These are phyloP conservation scores for Cyaniris semiargus DNA, from an alignment of 2,888 invertebrate species.

Conservation along the genomic window DNA sequence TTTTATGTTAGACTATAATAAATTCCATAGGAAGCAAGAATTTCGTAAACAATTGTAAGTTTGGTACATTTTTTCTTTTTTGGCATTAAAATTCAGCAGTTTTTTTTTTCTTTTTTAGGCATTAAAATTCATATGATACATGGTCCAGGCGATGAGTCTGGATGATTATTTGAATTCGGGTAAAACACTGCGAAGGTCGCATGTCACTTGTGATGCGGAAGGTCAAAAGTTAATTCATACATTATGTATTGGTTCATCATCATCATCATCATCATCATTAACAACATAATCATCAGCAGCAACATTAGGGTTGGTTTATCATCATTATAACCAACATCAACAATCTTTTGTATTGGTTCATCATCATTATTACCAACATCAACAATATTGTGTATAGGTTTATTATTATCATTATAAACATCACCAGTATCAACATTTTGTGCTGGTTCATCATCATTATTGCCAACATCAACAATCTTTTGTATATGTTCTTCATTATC, in stretches of 20 bases:
- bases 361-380: too few relatives aligned
- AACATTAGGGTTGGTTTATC: too few relatives aligned
- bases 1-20: too few relatives aligned
- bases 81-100: background rate
- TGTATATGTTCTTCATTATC: too few relatives aligned
- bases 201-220: background rate
- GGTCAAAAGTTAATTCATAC: conserved; percentile 12
- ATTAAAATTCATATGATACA: background rate
- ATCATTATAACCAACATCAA: background rate
- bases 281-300: background rate
- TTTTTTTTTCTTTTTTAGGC: background rate
- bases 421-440: background rate
- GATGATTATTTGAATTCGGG: conserved; percentile 13
- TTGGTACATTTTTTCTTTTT: background rate
- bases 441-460: background rate
- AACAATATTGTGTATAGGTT: background rate
- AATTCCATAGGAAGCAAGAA: background rate
- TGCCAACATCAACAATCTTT: too few relatives aligned
- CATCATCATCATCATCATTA: background rate
- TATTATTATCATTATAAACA: background rate
- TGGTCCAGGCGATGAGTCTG: conserved; percentile 1
- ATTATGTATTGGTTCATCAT: conserved; percentile 1
- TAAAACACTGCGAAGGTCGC: background rate
- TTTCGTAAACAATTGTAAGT: background rate
- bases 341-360: too few relatives aligned